phyloP scores from a whole-genome alignment of 1,140 invertebrate species.

The Spodoptera frugiperda region DNA sequence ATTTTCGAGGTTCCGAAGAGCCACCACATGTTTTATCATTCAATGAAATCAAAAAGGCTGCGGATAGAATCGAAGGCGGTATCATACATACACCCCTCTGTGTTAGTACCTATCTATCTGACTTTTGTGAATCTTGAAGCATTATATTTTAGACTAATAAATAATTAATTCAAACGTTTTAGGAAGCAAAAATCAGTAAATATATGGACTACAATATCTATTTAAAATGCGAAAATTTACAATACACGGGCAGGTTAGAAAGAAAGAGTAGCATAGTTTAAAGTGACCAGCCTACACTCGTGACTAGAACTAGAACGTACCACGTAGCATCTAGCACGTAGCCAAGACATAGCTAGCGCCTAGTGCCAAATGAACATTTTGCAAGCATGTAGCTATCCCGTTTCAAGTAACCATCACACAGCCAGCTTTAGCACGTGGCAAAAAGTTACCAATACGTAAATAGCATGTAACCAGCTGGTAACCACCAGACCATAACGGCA shows the following conservation, averaged over 20 bases:
- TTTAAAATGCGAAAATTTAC: slow-evolving; percentile 82
- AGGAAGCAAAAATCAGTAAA: slow-evolving; percentile 82
- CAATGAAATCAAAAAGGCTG: slow-evolving; percentile 76
- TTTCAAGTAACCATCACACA: too few relatives aligned
- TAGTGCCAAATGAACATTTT: too few relatives aligned
- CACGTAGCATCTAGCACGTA: too few relatives aligned
- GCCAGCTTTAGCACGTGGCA: too few relatives aligned
- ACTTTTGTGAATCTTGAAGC: not conserved
- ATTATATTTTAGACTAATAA: not conserved
- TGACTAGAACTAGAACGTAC: too few relatives aligned
- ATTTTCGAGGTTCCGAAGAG: slow-evolving; percentile 46
- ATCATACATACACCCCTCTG: slow-evolving; percentile 81
- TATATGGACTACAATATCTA: slow-evolving; percentile 80
- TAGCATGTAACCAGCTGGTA: too few relatives aligned
- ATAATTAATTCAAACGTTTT: slow-evolving; percentile 46
- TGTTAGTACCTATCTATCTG: slow-evolving; percentile 61
- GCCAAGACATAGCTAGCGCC: too few relatives aligned
- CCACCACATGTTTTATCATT: slow-evolving; percentile 69
- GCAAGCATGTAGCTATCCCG: too few relatives aligned
- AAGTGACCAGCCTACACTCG: not conserved
- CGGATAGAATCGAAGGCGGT: slow-evolving; percentile 73
- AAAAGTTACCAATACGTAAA: too few relatives aligned
- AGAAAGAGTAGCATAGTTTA: too few relatives aligned
- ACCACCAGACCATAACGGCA: too few relatives aligned
- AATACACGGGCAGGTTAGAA: slow-evolving; percentile 78